Evolutionary conservation across 1,140 invertebrate species (phyloP), one percentile per base, ranked within the genome.

Genomic region (Drosophila prosaltans): DNA sequence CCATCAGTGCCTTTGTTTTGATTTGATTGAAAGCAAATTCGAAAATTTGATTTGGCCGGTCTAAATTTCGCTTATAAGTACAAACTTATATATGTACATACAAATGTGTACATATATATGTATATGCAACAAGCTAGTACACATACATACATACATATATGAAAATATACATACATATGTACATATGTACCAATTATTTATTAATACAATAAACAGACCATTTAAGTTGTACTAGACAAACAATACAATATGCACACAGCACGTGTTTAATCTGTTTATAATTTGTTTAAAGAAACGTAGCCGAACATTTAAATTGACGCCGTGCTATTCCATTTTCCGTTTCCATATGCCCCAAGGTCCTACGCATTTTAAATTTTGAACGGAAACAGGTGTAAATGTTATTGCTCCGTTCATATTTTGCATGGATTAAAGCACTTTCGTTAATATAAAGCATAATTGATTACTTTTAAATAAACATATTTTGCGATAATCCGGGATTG

Each of bases 201-300:
- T 64, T 64, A 45, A 64, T 64, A 51, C 61, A 64, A 43, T 48
- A 64, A 64, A 45, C 61, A 64, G 41, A 63, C 16, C 41, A 41
- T 39, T 59, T 59, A 51, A 51, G 45, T 51, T 59, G 43, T 48
- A 64, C 61, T 30, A 64, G 43, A 45, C 61, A 64, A 64, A 64
- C 43, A 64, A 64, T 16, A 48, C 26, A 64, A 64, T 64, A 45
- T 45, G 61, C 61, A 64, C 61, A 64, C 61, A 64, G 61, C 61
- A 64, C 61, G 61, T 64, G 61, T 64, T 64, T 48, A 64, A 64
- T 64, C 26, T 64, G 61, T 64, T 45, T 64, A 45, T 64, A 64
- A 64, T 64, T 64, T 64, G 40, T 64, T 45, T 30, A 51, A 51
- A 39, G 45, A 28, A 63, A 45, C 60, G 40, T 45, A 62, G 60